Evolutionary conservation across 2,113 vertebrate genomes (phyloP), one percentile per base, ranked within the genome.

Genomic region (Acrocephalus arundinaceus): DNA sequence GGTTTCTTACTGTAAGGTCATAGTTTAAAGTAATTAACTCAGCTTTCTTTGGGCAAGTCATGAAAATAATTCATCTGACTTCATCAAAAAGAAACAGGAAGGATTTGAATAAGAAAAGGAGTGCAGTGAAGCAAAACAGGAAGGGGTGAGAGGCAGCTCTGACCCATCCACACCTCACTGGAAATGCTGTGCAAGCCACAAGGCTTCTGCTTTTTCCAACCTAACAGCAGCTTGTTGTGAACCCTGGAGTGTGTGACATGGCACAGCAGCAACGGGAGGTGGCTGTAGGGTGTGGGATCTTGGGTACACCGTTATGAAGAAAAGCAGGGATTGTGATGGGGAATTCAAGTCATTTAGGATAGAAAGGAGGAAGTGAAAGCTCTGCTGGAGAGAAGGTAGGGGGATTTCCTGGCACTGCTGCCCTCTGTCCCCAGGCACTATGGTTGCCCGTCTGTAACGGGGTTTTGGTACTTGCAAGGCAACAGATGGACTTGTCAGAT

Each of bases 361-460:
- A 83, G 63, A 62, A 89, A 85, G 72, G 52, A 88, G 72, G 88
- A 95, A 93, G 55, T 46, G 55, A 93, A 80, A 94, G 35, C 16
- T 55, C 58, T 85, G 62, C 74, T 91, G 72, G 62, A 70, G 67
- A 67, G 68, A 76, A 95, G 74, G 90, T 93, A 66, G 33, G 59
- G 54, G 59, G 3, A 31, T 92, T 95, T 95, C 68, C 80, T 90
- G 85, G 58, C 43, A 27, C 49, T 57, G 66, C 57, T 67, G 24
- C 22, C 52, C 48, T 62, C 35, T 72, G 57, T 78, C 65, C 68
- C 30, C 58, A 71, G 89, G 46, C 81, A 82, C 61, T 0, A 0
- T 1, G 3, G 3, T 33, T 0, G 1, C 15, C 49, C 0, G 0
- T 79, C 74, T 93, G 67, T 65, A 82, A 37, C 0, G 0, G 63